phyloP scores from a whole-genome alignment of 2,797 vertebrate species.

The Pangasius macronema region DNA sequence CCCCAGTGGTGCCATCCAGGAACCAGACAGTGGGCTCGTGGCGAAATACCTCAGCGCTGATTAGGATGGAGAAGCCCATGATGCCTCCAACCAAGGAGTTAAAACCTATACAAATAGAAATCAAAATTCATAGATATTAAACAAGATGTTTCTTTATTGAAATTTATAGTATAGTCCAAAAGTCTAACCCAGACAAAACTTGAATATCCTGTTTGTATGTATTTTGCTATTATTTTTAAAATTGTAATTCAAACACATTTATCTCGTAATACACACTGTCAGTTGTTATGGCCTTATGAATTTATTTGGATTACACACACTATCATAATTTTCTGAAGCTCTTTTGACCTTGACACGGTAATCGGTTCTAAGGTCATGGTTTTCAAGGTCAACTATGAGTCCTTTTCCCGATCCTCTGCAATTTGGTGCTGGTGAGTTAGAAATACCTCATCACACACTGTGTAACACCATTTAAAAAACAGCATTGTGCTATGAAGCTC shows the following conservation, averaged over 20 bases:
- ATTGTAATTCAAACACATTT: neutral
- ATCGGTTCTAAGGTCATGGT: too few relatives aligned
- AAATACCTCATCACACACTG: neutral
- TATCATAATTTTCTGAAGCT: neutral
- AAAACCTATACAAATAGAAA: constrained; percentile 78
- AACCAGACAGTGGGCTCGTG: constrained; percentile 90
- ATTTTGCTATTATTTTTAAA: neutral
- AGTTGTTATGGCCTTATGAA: neutral
- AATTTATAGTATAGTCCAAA: neutral
- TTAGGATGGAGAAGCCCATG: constrained; percentile 97
- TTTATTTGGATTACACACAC: neutral
- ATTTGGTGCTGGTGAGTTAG: neutral
- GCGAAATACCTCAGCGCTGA: constrained; percentile 94
- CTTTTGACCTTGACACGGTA: too few relatives aligned
- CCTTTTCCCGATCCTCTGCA: too few relatives aligned
- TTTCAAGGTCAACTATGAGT: too few relatives aligned
- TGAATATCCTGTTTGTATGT: too few relatives aligned
- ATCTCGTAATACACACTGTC: neutral
- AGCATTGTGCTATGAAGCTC: neutral
- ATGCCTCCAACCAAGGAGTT: constrained; percentile 94
- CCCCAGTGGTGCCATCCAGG: constrained; percentile 90
- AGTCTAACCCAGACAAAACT: too few relatives aligned
- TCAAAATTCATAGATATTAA: neutral
- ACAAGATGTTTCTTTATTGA: neutral
- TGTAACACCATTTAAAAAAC: neutral